These are phyloP conservation scores for Diabrotica balteata DNA, from an alignment of 2,888 invertebrate genomes.

Conservation along the genomic window DNA sequence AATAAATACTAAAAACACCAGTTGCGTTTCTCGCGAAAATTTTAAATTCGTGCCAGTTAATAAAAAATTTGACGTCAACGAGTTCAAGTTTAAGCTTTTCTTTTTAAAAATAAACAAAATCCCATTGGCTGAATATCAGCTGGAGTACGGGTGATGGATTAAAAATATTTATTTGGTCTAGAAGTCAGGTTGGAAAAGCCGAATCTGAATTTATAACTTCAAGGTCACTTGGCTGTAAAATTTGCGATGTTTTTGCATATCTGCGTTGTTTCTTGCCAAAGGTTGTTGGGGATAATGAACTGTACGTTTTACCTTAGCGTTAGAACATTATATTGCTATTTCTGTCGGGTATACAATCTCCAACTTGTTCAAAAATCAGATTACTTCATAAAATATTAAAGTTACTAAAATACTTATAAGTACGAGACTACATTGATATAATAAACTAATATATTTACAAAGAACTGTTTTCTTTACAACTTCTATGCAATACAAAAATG, in stretches of 20 bases:
- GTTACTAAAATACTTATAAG: background rate
- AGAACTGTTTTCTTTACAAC: background rate
- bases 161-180: background rate
- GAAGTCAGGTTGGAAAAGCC: background rate
- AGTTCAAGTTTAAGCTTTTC: background rate
- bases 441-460: background rate
- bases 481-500: background rate
- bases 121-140: background rate
- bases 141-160: too few species aligned
- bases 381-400: background rate
- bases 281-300: background rate
- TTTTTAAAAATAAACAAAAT: background rate
- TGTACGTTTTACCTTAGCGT: background rate
- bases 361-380: background rate
- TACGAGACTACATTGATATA: background rate
- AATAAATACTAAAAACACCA: too few species aligned
- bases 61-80: background rate
- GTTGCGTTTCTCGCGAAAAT: background rate
- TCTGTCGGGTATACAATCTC: too few species aligned
- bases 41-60: background rate
- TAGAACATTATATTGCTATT: background rate
- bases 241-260: background rate
- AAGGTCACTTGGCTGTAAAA: background rate
- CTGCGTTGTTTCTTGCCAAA: background rate
- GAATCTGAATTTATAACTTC: conserved; percentile 1